phyloP scores from a whole-genome alignment of 2,113 vertebrate species.

The Pandion haliaetus region DNA sequence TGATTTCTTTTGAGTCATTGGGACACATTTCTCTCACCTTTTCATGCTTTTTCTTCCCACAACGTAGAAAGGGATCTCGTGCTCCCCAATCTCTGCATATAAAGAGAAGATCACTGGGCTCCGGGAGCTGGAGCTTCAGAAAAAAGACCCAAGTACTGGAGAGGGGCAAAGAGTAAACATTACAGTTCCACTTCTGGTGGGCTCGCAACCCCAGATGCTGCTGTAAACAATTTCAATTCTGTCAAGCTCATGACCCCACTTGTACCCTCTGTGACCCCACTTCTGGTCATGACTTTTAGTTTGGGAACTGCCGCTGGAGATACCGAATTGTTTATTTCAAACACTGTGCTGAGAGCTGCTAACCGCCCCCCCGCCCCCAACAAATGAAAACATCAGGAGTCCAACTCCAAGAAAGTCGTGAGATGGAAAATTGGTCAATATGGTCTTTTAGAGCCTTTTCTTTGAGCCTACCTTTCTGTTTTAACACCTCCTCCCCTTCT shows the following conservation, averaged over 20 bases:
- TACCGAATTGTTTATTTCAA: not conserved
- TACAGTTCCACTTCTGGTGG: not conserved
- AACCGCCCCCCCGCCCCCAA: not conserved
- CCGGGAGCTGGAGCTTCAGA: not conserved
- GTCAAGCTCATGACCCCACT: not conserved
- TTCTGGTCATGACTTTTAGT: not conserved
- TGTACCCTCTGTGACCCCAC: not conserved
- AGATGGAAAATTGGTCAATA: not conserved
- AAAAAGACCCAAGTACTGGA: not conserved
- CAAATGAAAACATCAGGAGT: not conserved
- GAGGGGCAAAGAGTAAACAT: not conserved
- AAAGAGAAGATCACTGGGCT: not conserved
- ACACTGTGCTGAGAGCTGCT: not conserved
- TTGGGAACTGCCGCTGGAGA: not conserved
- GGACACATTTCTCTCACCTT: not conserved
- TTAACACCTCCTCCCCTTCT: not conserved
- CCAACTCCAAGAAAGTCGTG: not conserved
- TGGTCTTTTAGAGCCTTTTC: not conserved
- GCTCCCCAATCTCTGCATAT: not conserved
- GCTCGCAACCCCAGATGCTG: not conserved
- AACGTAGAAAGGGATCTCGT: not conserved
- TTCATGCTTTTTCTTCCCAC: not conserved
- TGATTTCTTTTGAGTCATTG: not conserved
- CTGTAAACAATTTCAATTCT: conserved; percentile 7
- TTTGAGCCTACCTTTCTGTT: not conserved